phyloP scores from a whole-genome alignment of 2,888 invertebrate genomes.

The Cephonodes hylas region DNA sequence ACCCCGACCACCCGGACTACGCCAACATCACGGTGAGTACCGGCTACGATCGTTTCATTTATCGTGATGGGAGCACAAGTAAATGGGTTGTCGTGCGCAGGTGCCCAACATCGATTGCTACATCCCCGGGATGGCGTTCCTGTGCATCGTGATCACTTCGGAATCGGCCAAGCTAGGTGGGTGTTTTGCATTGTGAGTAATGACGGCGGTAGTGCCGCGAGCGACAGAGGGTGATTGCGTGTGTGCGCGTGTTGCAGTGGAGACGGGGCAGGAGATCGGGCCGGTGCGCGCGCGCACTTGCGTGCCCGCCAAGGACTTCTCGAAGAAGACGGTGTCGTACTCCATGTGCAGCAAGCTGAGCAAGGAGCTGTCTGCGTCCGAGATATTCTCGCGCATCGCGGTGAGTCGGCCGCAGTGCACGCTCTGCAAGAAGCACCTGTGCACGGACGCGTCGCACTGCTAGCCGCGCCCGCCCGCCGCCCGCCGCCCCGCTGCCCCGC shows the following conservation, averaged over 20 bases:
- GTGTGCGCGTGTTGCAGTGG: slow-evolving; percentile 48
- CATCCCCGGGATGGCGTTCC: slow-evolving; percentile 74
- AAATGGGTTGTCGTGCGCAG: slow-evolving; percentile 31
- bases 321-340: slow-evolving; percentile 72
- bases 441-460: slow-evolving; percentile 64
- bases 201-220: neutral
- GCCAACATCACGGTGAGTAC: slow-evolving; percentile 64
- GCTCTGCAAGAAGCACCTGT: slow-evolving; percentile 69
- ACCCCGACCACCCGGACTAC: slow-evolving; percentile 74
- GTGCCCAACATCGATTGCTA: slow-evolving; percentile 75
- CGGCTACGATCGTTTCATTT: no score
- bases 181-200: slow-evolving; percentile 14
- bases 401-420: slow-evolving; percentile 69
- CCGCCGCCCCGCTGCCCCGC: neutral
- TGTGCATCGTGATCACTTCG: slow-evolving; percentile 72
- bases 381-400: slow-evolving; percentile 70
- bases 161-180: slow-evolving; percentile 72
- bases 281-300: slow-evolving; percentile 74
- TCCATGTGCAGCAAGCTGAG: slow-evolving; percentile 72
- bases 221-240: neutral
- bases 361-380: slow-evolving; percentile 70
- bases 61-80: neutral
- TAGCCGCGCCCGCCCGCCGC: slow-evolving; percentile 29
- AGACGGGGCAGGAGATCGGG: slow-evolving; percentile 71
- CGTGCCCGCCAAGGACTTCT: slow-evolving; percentile 72